Evolutionary conservation across 2,797 vertebrate species (phyloP), one percentile per base, ranked within the genome.

Genomic region (Anabas testudineus): DNA sequence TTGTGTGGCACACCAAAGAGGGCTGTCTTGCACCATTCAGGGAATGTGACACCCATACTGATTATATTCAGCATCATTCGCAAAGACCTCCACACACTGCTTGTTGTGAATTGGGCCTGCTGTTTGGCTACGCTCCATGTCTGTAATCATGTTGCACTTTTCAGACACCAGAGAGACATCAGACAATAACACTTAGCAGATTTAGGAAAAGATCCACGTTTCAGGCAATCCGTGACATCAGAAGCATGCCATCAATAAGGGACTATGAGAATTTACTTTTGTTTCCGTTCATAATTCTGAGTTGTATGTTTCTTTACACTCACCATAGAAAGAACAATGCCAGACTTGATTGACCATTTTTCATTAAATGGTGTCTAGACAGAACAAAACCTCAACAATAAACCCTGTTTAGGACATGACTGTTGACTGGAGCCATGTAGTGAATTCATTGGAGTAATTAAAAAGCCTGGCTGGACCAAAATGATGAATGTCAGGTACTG

Each of bases 401-500:
- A 76, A 70, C 34, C 4, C 46, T 74, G 68, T 84, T 86, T 81
- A 57, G 68, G 66, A 83, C 71, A 64, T 84, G 74, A 83, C 28
- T 67, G 67, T 61, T 73, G 67, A 67, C 81, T 81, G 56, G 55
- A 80, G 69, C 65, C 70, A 63, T 83, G 79, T 63, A 69, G 67
- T 63, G 82, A 90, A 90, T 94, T 91, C 87, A 90, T 81, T 86
- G 86, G 70, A 56, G 84, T 91, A 93, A 93, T 93, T 92, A 92
- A 92, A 93, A 88, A 79, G 80, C 59, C 71, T 34, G 62, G 71
- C 86, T 81, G 71, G 79, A 86, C 78, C 69, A 58, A 84, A 90
- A 90, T 92, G 86, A 94, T 90, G 86, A 91, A 92, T 88, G 89
- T 82, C 89, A 87, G 81, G 83, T 87, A 91, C 87, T 91, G 90